Conservation (phyloP, 37 sponge, comb jelly and placozoan genomes). For the Beroe forskalii region DNA sequence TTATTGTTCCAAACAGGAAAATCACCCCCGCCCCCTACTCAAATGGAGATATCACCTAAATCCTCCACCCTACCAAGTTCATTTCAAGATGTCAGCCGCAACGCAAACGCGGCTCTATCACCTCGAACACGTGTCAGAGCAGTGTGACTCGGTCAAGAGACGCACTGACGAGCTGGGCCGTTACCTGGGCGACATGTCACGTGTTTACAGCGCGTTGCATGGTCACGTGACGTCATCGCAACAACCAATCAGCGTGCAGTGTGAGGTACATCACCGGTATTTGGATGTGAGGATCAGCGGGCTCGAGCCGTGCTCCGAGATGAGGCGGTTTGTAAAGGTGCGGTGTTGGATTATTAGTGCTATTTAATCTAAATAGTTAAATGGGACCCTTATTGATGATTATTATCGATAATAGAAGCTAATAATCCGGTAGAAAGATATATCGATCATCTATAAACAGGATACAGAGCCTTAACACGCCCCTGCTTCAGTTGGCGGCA, state of each 20-base stretch:
- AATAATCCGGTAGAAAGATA: no score
- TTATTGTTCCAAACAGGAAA: no score
- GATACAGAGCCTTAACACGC: no score
- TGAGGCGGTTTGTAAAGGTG: not conserved
- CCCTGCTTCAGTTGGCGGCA: no score
- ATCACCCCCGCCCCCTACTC: no score
- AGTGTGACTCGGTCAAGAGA: not conserved
- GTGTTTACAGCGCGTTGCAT: not conserved
- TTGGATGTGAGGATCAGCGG: not conserved
- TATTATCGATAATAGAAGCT: no score
- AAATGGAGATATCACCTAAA: no score
- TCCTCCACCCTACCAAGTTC: no score
- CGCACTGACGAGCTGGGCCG: not conserved
- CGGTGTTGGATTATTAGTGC: no score
- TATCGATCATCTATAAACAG: no score
- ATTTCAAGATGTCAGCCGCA: not conserved
- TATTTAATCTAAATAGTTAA: no score
- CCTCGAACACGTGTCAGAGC: not conserved
- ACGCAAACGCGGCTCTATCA: not conserved
- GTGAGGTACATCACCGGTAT: not conserved
- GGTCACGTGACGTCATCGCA: not conserved
- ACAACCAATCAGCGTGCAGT: not conserved
- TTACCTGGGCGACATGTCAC: not conserved
- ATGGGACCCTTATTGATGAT: no score
- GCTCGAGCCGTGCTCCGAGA: not conserved